Percentiles rank a stretch among this genome's conserved stretches.
Evolutionary conservation across 1,140 invertebrate species (phyloP).

Genomic region (Zaprionus nigranus): DNA sequence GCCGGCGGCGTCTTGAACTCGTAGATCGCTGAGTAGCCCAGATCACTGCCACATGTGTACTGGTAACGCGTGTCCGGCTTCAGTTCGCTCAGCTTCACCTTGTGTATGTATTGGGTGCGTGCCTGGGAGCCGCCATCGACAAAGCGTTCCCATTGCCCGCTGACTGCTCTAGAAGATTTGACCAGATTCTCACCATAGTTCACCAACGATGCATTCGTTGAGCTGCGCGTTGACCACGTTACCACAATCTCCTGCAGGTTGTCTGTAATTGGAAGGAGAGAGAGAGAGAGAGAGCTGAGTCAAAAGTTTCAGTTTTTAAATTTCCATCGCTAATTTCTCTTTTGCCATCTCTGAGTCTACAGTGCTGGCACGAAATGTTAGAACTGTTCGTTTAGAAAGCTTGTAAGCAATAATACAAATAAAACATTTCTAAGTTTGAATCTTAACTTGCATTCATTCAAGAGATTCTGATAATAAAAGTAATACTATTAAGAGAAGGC

Average conservation of each 20-base stretch:
- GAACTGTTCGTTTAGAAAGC: background rate
- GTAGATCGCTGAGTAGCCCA: slow-evolving; percentile 92
- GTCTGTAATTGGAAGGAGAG: slow-evolving; percentile 84
- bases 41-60: slow-evolving; percentile 92
- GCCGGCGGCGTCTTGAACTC: slow-evolving; percentile 89
- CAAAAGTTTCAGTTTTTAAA: background rate
- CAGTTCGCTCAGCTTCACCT: slow-evolving; percentile 87
- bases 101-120: slow-evolving; percentile 92
- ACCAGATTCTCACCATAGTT: slow-evolving; percentile 90
- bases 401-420: too few relatives aligned
- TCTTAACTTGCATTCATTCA: background rate
- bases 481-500: too few relatives aligned
- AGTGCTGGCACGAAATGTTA: background rate
- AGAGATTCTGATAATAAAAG: background rate
- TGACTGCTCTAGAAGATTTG: slow-evolving; percentile 85
- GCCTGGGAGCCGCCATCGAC: slow-evolving; percentile 90
- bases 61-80: slow-evolving; percentile 88
- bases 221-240: slow-evolving; percentile 94
- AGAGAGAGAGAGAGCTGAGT: background rate
- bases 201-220: slow-evolving; percentile 90
- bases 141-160: slow-evolving; percentile 87
- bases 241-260: slow-evolving; percentile 90
- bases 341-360: background rate
- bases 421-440: too few relatives aligned
- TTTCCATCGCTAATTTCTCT: background rate